Conservation (phyloP, 2,888 invertebrate species). For the Ectemnius lituratus region DNA sequence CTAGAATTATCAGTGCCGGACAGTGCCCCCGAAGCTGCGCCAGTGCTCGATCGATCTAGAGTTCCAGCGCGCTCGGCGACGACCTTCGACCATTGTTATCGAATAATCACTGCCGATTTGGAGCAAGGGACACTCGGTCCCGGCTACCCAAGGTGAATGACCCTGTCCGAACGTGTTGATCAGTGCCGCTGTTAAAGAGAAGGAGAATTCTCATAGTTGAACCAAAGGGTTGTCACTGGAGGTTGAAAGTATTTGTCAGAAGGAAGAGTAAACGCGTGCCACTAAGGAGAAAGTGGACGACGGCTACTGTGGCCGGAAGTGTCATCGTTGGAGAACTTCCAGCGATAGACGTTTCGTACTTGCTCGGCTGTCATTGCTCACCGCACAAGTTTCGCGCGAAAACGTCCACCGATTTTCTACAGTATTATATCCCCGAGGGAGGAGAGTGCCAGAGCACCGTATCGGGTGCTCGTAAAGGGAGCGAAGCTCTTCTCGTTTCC, state of each 20-base stretch:
- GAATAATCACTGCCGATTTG: conserved; percentile 15
- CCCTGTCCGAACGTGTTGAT: conserved; percentile 3
- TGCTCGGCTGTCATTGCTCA: neutral
- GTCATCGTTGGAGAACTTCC: conserved; percentile 57
- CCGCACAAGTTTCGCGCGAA: too few relatives aligned
- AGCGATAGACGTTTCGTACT: conserved; percentile 20
- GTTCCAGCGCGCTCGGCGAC: conserved; percentile 20
- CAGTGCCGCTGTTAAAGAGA: neutral
- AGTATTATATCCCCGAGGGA: conserved; percentile 4
- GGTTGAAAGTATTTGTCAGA: neutral
- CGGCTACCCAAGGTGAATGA: conserved; percentile 18
- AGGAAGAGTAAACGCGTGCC: neutral
- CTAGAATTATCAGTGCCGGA: conserved; percentile 43
- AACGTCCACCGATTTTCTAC: neutral
- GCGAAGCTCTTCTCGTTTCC: conserved; percentile 11
- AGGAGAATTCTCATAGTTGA: neutral
- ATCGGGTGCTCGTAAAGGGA: neutral
- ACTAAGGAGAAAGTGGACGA: conserved; percentile 49
- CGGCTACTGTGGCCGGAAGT: conserved; percentile 54
- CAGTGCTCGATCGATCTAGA: conserved; percentile 25
- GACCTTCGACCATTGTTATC: neutral
- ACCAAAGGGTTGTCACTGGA: neutral
- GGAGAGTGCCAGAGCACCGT: neutral
- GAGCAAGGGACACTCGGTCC: conserved; percentile 25
- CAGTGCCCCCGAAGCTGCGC: conserved; percentile 35